A percentile compares a stretch with the other conserved stretches of the same genome.
Evolutionary conservation across 64 coral and sea anemone genomes (phyloP).

Genomic region (Montipora sp.): DNA sequence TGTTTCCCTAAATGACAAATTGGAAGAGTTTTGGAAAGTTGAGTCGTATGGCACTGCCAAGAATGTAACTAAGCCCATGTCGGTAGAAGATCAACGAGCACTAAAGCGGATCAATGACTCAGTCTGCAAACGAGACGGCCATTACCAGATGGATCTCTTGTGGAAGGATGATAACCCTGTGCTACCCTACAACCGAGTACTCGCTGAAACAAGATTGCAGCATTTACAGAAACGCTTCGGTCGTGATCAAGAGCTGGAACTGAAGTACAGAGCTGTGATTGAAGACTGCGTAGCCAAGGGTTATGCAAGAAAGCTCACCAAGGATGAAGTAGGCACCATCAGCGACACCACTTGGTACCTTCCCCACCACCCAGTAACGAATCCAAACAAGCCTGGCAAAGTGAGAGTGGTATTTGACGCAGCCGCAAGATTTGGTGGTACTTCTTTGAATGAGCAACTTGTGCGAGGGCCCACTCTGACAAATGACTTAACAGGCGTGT

Average conservation of each 20-base stretch:
- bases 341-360: slow-evolving; percentile 26
- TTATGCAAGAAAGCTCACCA: slow-evolving; percentile 51
- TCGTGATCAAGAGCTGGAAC: slow-evolving; percentile 12
- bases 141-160: slow-evolving; percentile 59
- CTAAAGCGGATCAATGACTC: slow-evolving; percentile 14
- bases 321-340: slow-evolving; percentile 26
- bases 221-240: slow-evolving; percentile 31
- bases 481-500: slow-evolving; percentile 35
- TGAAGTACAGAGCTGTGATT: slow-evolving; percentile 44
- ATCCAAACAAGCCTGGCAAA: slow-evolving; percentile 23
- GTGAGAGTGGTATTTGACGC: slow-evolving; percentile 17
- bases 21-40: slow-evolving; percentile 21
- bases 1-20: neutral
- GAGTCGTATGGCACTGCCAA: slow-evolving; percentile 5
- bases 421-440: slow-evolving; percentile 29
- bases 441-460: slow-evolving; percentile 37
- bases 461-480: slow-evolving; percentile 39
- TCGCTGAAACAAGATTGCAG: slow-evolving; percentile 52
- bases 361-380: slow-evolving; percentile 21
- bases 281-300: slow-evolving; percentile 36
- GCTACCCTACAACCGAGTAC: slow-evolving; percentile 33
- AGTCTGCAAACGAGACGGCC: slow-evolving; percentile 3
- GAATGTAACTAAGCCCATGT: slow-evolving; percentile 5
- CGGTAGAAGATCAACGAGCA: slow-evolving; percentile 46
- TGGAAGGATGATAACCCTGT: slow-evolving; percentile 33